Conservation (phyloP, 2,888 invertebrate species). For the Cetonia aurata region DNA sequence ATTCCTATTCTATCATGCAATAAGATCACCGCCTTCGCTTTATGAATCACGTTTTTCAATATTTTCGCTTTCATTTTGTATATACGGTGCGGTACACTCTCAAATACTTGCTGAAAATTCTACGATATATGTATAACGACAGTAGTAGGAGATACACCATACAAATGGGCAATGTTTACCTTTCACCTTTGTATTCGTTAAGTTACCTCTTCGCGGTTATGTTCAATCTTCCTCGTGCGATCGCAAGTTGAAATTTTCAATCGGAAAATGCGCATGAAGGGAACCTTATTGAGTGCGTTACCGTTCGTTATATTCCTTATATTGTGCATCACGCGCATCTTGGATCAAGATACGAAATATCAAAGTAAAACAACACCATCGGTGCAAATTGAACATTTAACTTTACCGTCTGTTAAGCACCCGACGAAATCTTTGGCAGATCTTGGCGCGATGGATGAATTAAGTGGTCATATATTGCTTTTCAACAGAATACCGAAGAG, state of each 20-base stretch:
- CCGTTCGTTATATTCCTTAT: slow-evolving; percentile 50
- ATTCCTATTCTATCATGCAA: no score
- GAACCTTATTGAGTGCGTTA: slow-evolving; percentile 50
- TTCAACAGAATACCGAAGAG: slow-evolving; percentile 73
- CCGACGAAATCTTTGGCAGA: slow-evolving; percentile 70
- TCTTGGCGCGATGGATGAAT: slow-evolving; percentile 66
- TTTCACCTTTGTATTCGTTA: slow-evolving; percentile 47
- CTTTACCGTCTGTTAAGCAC: slow-evolving; percentile 57
- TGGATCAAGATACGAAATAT: slow-evolving; percentile 11
- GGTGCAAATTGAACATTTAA: slow-evolving; percentile 28
- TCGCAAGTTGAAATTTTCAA: background rate
- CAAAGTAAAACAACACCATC: slow-evolving; percentile 28
- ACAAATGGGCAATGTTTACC: slow-evolving; percentile 43
- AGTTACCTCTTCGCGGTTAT: slow-evolving; percentile 36
- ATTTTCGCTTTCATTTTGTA: slow-evolving; percentile 46
- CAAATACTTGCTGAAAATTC: slow-evolving; percentile 24
- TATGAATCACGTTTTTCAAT: slow-evolving; percentile 33
- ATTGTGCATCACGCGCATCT: slow-evolving; percentile 49
- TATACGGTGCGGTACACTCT: background rate
- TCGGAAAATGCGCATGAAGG: slow-evolving; percentile 47
- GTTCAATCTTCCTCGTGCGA: slow-evolving; percentile 15
- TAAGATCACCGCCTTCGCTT: slow-evolving; percentile 20
- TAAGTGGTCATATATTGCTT: slow-evolving; percentile 70
- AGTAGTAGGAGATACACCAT: slow-evolving; percentile 43
- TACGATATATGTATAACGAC: background rate